phyloP scores from a whole-genome alignment of 2,113 vertebrate genomes.

The Poeciliopsis retropinna region DNA sequence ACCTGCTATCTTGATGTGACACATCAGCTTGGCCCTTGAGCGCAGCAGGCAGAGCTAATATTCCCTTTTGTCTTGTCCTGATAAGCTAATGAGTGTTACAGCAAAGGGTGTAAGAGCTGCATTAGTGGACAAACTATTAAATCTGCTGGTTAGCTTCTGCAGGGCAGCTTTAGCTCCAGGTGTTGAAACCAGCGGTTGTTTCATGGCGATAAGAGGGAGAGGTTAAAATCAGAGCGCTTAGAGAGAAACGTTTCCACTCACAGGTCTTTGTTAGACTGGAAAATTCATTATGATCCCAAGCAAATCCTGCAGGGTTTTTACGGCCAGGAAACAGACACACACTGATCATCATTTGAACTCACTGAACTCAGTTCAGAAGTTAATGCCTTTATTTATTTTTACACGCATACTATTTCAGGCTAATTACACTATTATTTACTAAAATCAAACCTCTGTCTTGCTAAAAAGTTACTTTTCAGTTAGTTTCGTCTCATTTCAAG shows the following conservation, averaged over 20 bases:
- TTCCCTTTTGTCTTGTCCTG: conserved; percentile 76
- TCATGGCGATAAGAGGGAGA: conserved; percentile 17
- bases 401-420: background rate
- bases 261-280: background rate
- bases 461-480: too few species aligned
- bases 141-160: conserved; percentile 16
- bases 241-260: background rate
- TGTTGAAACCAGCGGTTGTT: conserved; percentile 33
- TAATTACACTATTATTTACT: too few species aligned
- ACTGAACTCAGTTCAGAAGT: background rate
- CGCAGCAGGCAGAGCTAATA: conserved; percentile 56
- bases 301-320: background rate
- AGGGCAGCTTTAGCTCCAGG: conserved; percentile 22
- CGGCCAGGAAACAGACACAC: too few species aligned
- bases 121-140: conserved; percentile 65
- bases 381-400: background rate
- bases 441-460: too few species aligned
- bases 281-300: background rate
- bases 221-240: conserved; percentile 4
- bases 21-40: conserved; percentile 62
- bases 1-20: conserved; percentile 72
- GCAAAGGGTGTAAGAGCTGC: conserved; percentile 57
- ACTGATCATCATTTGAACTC: background rate
- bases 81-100: conserved; percentile 77
- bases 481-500: too few species aligned